Evolutionary conservation across 1,140 invertebrate genomes (phyloP).

Genomic region (Lasioglossum albipes): DNA sequence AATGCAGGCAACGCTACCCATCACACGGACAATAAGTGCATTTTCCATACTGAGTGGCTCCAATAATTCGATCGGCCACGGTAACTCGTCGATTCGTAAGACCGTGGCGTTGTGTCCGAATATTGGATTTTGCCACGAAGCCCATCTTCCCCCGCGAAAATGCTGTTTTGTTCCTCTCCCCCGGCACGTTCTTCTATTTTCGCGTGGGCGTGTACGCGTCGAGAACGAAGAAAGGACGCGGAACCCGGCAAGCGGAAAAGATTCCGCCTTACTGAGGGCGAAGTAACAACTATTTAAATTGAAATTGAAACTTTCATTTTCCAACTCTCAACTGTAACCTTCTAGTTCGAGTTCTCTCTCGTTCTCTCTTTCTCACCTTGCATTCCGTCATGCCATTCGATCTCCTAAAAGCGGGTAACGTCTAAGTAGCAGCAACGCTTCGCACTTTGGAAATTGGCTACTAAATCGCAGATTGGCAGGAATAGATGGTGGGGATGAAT

Average conservation of each 20-base stretch:
- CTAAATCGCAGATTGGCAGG: slow-evolving; percentile 60
- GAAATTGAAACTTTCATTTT: slow-evolving; percentile 69
- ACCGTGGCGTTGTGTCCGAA: slow-evolving; percentile 53
- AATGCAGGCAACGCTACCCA: no score
- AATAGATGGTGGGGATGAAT: not conserved
- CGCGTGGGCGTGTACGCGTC: not conserved
- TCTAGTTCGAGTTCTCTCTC: slow-evolving; percentile 2
- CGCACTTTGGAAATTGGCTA: slow-evolving; percentile 75
- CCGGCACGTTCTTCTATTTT: not conserved
- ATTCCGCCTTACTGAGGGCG: slow-evolving; percentile 18
- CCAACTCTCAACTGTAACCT: slow-evolving; percentile 45
- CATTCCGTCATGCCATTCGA: slow-evolving; percentile 60
- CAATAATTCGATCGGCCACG: no score
- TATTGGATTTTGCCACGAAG: slow-evolving; percentile 61
- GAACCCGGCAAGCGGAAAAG: slow-evolving; percentile 35
- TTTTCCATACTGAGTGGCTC: no score
- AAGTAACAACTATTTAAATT: slow-evolving; percentile 70
- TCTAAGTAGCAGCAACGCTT: slow-evolving; percentile 69
- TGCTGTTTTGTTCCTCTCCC: not conserved
- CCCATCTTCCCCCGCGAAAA: slow-evolving; percentile 22
- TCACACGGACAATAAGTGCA: no score
- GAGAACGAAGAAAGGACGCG: slow-evolving; percentile 6
- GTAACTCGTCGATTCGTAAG: slow-evolving; percentile 21
- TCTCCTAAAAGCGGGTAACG: slow-evolving; percentile 62
- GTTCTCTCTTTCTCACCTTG: not conserved